Percentiles rank a stretch among this genome's conserved stretches.
Conservation (phyloP, 2,888 invertebrate species). For the Apamea crenata region DNA sequence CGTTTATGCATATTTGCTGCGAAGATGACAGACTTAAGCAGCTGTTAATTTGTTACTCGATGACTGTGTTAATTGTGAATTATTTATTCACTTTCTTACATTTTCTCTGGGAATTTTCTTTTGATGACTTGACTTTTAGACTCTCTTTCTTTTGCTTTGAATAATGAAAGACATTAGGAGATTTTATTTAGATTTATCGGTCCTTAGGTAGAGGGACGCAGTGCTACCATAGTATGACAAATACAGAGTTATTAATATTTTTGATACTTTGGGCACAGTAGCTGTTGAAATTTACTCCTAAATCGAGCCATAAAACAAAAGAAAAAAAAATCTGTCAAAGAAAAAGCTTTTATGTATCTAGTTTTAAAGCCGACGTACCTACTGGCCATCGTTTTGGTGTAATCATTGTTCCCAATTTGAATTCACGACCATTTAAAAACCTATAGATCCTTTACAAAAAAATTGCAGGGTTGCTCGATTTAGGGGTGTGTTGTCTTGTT, state of each 20-base stretch:
- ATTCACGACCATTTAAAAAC: background rate
- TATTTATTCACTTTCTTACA: conserved; percentile 6
- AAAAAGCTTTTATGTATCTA: background rate
- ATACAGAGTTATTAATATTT: background rate
- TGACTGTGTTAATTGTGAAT: background rate
- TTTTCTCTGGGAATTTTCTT: background rate
- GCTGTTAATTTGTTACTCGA: conserved; percentile 40
- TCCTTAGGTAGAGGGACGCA: too few species aligned
- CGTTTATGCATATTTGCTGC: conserved; percentile 34
- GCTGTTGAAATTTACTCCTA: too few species aligned
- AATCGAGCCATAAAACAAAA: too few species aligned
- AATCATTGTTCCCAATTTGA: background rate
- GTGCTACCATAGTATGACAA: too few species aligned
- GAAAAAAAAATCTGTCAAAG: background rate
- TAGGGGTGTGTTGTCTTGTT: too few species aligned
- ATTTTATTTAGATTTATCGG: background rate
- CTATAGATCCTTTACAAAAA: too few species aligned
- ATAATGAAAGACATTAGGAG: background rate
- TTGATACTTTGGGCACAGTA: too few species aligned
- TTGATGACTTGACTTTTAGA: too few species aligned
- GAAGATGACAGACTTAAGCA: conserved; percentile 22
- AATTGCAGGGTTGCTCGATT: too few species aligned
- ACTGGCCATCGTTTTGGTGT: background rate
- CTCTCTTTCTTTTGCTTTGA: background rate
- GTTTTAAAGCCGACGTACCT: background rate